phyloP scores from a whole-genome alignment of 2,113 vertebrate genomes.

The Cygnus buccinator region DNA sequence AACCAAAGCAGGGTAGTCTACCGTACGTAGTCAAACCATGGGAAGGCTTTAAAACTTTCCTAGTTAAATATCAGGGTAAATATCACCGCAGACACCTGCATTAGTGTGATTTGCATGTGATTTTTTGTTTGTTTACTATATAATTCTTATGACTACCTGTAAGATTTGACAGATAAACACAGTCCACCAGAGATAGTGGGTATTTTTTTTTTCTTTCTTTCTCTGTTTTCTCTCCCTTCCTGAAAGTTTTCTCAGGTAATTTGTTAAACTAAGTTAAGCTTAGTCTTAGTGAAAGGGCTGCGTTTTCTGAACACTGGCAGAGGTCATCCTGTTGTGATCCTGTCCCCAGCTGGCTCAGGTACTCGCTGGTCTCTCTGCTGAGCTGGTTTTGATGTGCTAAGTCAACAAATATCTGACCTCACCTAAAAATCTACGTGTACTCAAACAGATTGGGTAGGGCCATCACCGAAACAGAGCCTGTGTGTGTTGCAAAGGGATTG shows the following conservation, averaged over 20 bases:
- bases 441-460: not conserved
- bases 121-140: not conserved
- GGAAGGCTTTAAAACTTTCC: not conserved
- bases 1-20: not conserved
- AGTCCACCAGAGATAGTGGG: not conserved
- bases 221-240: not conserved
- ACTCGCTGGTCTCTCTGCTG: not conserved
- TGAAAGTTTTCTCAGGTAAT: not conserved
- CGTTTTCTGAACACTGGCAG: not conserved
- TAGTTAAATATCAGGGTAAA: not conserved
- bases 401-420: not conserved
- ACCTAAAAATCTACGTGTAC: not conserved
- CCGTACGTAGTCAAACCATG: not conserved
- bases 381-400: not conserved
- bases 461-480: not conserved
- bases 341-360: not conserved
- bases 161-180: not conserved
- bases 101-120: not conserved
- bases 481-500: not conserved
- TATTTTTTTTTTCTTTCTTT: not conserved
- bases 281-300: not conserved
- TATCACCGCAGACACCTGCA: not conserved
- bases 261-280: not conserved
- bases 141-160: not conserved
- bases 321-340: not conserved